phyloP scores from a whole-genome alignment of 92 coral and sea anemone species.

The Palythoa caribaeorum region DNA sequence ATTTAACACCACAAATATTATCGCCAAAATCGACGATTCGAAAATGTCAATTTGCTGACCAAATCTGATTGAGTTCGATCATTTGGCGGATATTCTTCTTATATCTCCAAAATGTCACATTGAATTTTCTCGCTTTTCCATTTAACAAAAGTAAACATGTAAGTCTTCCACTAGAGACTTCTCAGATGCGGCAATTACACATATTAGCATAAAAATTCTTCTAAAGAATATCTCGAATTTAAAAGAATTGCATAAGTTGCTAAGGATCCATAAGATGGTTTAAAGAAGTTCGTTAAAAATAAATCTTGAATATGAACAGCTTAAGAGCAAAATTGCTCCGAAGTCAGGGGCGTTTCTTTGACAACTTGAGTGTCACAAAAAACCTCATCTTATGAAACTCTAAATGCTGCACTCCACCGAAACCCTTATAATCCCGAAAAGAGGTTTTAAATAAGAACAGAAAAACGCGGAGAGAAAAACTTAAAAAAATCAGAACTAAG shows the following conservation, averaged over 20 bases:
- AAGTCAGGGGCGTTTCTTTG: constrained; percentile 61
- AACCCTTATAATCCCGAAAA: constrained; percentile 24
- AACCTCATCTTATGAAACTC: constrained; percentile 43
- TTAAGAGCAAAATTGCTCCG: constrained; percentile 56
- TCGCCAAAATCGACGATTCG: constrained; percentile 34
- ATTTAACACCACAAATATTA: constrained; percentile 24
- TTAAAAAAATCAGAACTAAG: background rate
- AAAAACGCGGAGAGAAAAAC: constrained; percentile 34
- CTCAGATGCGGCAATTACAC: constrained; percentile 79
- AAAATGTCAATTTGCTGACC: constrained; percentile 9
- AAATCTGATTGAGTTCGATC: background rate
- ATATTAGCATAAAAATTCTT: constrained; percentile 78
- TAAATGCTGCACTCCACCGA: constrained; percentile 28
- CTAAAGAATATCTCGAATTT: constrained; percentile 73
- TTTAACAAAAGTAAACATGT: constrained; percentile 80
- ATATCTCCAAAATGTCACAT: constrained; percentile 44
- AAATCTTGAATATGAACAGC: constrained; percentile 56
- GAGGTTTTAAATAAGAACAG: constrained; percentile 31
- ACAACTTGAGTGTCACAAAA: constrained; percentile 47
- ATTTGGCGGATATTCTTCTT: constrained; percentile 21
- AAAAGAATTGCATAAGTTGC: constrained; percentile 51
- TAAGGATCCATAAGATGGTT: constrained; percentile 15
- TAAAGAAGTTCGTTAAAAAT: constrained; percentile 47
- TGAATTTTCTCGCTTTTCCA: constrained; percentile 68
- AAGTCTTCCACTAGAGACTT: constrained; percentile 58